Conservation (phyloP, 2,113 vertebrate species). For the Capreolus pygargus region DNA sequence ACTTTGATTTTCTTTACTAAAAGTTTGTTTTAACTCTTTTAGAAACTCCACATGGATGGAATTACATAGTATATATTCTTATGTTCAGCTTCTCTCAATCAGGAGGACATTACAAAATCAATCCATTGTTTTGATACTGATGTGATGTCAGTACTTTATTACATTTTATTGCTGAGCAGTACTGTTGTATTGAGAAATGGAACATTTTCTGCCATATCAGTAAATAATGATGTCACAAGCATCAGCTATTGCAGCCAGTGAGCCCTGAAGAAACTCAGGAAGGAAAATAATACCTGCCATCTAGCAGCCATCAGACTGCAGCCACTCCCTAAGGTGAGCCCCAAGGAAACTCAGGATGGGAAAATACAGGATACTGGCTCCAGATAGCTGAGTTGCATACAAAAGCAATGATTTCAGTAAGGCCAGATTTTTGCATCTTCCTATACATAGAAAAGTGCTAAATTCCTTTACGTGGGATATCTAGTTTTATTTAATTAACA, state of each 20-base stretch:
- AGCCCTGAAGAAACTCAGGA: not conserved
- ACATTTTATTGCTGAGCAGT: not conserved
- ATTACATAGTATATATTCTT: not conserved
- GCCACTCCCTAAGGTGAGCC: not conserved
- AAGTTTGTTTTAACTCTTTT: not conserved
- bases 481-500: not conserved
- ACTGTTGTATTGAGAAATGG: not conserved
- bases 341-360: not conserved
- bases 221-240: not conserved
- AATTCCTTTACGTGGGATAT: not conserved
- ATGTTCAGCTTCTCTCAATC: not conserved
- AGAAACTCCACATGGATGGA: not conserved
- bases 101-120: not conserved
- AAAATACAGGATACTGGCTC: not conserved
- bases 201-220: not conserved
- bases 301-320: not conserved
- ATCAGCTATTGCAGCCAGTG: not conserved
- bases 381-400: not conserved
- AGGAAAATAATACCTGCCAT: not conserved
- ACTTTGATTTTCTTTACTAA: not conserved
- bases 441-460: not conserved
- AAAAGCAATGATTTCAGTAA: not conserved
- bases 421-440: not conserved
- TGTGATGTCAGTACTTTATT: not conserved
- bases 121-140: not conserved